Evolutionary conservation across 2,888 invertebrate species (phyloP), one percentile per base, ranked within the genome.

Genomic region (Phalera bucephala): DNA sequence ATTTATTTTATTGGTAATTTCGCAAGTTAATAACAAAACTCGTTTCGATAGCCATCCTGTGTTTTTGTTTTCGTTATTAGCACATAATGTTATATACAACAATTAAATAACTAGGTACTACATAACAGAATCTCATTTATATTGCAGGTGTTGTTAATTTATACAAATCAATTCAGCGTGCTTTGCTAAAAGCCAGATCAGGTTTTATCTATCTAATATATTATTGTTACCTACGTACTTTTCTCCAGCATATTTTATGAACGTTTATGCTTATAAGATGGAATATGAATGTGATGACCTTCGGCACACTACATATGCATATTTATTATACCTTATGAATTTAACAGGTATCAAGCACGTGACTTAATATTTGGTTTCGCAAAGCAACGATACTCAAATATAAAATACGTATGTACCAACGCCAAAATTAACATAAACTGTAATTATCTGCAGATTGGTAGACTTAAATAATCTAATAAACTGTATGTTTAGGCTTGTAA

Each of bases 121-220:
- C n/a, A n/a, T n/a, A n/a, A 49, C 50, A 43, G 53, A 52, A 51
- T 64, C 46, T 64, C 36, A 65, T 68, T 60, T 63, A 49, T 62
- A 60, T 53, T 75, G 72, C 78, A 80, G 75, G 73, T 80, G 76
- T 72, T 65, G 53, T 56, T 67, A 73, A 80, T 76, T 72, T 74
- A 80, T 73, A 63, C 67, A 70, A 72, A 76, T 70, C 40, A 51
- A 69, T 71, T 72, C 60, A 20, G 44, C 37, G 45, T 46, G 43
- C 40, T 32, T 44, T 35, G 40, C 36, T 54, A 43, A 47, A 52
- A 44, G 32, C 37, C 36, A 33, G 31, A 53, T 49, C 48, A 45
- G 30, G 43, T 53, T 61, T 49, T 51, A 39, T 41, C 21, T 17
- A 34, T 44, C 9, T 15, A 31, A 29, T 34, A 37, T 11, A 30